These are phyloP conservation scores for Synergus japonicus DNA, from an alignment of 2,888 invertebrate genomes.

Conservation along the genomic window DNA sequence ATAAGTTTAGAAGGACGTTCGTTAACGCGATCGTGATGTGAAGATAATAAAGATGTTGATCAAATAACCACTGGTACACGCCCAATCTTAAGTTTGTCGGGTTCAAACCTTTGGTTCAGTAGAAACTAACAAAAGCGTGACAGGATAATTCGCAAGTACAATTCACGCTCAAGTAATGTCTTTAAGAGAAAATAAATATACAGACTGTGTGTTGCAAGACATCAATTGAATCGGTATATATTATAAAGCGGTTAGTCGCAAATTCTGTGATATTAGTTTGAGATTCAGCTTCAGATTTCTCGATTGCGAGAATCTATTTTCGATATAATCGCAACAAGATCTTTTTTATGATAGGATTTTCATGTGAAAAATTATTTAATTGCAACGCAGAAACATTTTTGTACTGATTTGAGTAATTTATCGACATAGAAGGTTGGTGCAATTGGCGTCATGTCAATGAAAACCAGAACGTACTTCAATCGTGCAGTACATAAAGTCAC, in stretches of 20 bases:
- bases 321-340: no score
- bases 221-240: neutral
- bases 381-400: neutral
- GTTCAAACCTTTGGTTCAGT: neutral
- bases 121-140: neutral
- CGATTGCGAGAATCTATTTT: no score
- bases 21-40: slow-evolving; percentile 34
- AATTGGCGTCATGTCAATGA: slow-evolving; percentile 4
- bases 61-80: slow-evolving; percentile 3
- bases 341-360: no score
- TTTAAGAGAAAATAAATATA: neutral
- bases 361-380: no score
- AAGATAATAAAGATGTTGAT: slow-evolving; percentile 39
- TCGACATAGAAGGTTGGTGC: neutral
- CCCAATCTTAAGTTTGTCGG: neutral
- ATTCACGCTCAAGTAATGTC: neutral
- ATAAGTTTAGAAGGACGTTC: slow-evolving; percentile 3
- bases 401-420: slow-evolving; percentile 3
- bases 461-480: neutral
- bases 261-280: neutral
- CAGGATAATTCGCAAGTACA: neutral
- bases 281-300: no score
- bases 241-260: neutral
- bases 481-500: slow-evolving; percentile 14
- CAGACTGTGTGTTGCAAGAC: no score